phyloP scores from a whole-genome alignment of 1,140 invertebrate genomes.

The Lycorma delicatula region DNA sequence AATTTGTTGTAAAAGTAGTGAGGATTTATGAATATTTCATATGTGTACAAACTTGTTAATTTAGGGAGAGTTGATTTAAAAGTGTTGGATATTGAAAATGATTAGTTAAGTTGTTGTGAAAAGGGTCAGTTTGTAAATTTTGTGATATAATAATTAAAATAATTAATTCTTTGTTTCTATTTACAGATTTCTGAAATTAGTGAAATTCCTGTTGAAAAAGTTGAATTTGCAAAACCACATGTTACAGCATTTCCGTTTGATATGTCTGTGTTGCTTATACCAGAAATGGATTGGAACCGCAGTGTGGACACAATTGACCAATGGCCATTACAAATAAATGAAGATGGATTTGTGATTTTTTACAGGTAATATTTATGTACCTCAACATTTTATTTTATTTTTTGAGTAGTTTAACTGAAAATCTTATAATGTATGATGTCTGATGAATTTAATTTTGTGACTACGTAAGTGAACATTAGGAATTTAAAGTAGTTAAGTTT shows the following conservation, averaged over 20 bases:
- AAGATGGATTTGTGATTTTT: neutral
- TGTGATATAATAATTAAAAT: neutral
- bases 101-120: neutral
- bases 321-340: neutral
- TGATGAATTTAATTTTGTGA: too few species aligned
- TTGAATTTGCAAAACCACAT: conserved; percentile 55
- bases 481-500: too few species aligned
- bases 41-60: neutral
- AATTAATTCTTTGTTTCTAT: conserved; percentile 10
- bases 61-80: neutral
- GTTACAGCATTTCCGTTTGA: conserved; percentile 50
- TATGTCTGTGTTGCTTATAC: conserved; percentile 46
- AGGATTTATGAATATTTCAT: neutral
- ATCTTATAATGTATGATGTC: too few species aligned
- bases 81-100: neutral
- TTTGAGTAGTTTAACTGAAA: too few species aligned
- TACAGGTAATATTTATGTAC: too few species aligned
- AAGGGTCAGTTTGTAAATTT: neutral
- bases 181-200: conserved; percentile 48
- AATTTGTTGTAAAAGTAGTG: neutral
- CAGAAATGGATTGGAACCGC: conserved; percentile 46
- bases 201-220: conserved; percentile 49
- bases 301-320: neutral
- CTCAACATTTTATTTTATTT: too few species aligned
- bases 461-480: too few species aligned